phyloP scores from a whole-genome alignment of 2,797 vertebrate species.

The Molothrus ater region DNA sequence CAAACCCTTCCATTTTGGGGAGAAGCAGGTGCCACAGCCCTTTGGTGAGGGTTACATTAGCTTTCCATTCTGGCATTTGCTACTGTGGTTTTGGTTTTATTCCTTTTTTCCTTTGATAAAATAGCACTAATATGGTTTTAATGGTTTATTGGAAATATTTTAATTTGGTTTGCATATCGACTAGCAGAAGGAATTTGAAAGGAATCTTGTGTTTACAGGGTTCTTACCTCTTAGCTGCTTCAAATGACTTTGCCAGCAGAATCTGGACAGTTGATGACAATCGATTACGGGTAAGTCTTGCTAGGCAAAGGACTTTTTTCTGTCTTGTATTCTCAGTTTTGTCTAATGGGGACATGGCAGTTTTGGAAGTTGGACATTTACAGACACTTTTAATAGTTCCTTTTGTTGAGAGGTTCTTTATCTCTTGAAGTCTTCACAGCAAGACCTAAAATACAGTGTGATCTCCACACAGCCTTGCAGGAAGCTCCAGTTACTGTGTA shows the following conservation, averaged over 20 bases:
- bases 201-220: conserved; percentile 78
- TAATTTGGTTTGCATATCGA: not conserved
- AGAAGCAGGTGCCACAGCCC: not conserved
- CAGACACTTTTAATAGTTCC: not conserved
- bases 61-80: not conserved
- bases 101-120: not conserved
- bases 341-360: not conserved
- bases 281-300: conserved; percentile 87
- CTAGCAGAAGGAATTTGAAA: conserved; percentile 1
- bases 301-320: not conserved
- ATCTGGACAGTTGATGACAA: conserved; percentile 97
- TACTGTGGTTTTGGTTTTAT: not conserved
- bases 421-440: not conserved
- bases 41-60: not conserved
- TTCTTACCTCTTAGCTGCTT: conserved; percentile 91
- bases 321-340: not conserved
- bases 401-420: not conserved
- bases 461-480: not conserved
- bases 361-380: not conserved
- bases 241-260: conserved; percentile 96
- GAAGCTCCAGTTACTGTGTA: not conserved
- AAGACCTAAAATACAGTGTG: not conserved
- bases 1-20: not conserved
- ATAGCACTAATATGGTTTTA: not conserved
- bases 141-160: not conserved